phyloP scores from a whole-genome alignment of 2,888 invertebrate species.

The Tipula confusa region DNA sequence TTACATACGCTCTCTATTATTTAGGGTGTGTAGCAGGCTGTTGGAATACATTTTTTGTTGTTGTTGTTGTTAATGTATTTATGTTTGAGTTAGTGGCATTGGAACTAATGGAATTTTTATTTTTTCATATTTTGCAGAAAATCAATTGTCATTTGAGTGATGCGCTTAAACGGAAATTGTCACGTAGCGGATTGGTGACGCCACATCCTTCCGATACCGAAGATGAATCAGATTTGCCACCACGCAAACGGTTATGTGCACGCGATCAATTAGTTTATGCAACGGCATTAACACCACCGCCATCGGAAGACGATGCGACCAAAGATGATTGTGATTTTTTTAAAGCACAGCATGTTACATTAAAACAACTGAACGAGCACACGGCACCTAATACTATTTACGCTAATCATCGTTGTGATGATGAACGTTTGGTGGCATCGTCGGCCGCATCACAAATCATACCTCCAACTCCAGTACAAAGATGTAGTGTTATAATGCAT shows the following conservation, averaged over 20 bases:
- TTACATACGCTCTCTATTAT: not conserved
- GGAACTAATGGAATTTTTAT: slow-evolving; percentile 21
- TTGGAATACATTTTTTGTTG: not conserved
- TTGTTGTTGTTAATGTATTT: not conserved
- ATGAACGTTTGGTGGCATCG: not conserved
- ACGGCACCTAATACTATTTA: slow-evolving; percentile 4
- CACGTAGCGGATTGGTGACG: slow-evolving; percentile 55
- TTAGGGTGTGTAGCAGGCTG: not conserved
- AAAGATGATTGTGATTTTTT: slow-evolving; percentile 34
- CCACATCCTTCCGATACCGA: slow-evolving; percentile 86
- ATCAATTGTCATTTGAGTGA: not conserved
- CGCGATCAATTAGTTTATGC: slow-evolving; percentile 45
- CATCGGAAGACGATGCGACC: slow-evolving; percentile 51
- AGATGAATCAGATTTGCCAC: slow-evolving; percentile 59
- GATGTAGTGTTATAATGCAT: slow-evolving; percentile 79
- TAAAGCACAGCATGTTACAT: slow-evolving; percentile 35
- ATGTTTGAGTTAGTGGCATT: too few species aligned
- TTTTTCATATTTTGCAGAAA: slow-evolving; percentile 15
- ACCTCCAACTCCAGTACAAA: slow-evolving; percentile 50
- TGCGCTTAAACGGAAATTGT: slow-evolving; percentile 36
- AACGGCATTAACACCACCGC: slow-evolving; percentile 50
- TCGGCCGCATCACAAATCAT: not conserved
- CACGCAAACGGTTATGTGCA: slow-evolving; percentile 49
- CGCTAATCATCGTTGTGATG: slow-evolving; percentile 34
- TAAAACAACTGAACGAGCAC: not conserved